Base-by-base conservation (phyloP, 2,113 vertebrate genomes). In the Prunella himalayana region DNA sequence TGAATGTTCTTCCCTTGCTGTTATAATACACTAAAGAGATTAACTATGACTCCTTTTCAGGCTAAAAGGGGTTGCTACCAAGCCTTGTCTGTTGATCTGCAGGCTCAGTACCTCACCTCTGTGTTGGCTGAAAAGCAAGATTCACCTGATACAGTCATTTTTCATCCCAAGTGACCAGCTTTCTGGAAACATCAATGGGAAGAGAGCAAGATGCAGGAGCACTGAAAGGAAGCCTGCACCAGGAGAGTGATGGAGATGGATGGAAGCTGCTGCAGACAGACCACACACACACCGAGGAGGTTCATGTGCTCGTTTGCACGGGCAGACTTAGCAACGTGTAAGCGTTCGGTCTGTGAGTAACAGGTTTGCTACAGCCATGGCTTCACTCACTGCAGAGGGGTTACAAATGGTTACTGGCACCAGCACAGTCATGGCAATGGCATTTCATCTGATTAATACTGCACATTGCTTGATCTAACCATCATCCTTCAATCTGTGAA, bases 241-340 rank as follows among this genome's bases (percentile, higher is more conserved):
- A 54, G 49, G 13, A 14, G 44, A 37, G n/a, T 14, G 75, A 72
- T 19, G 41, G 57, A 90, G 57, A 82, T 25, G 30, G 75, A 64
- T 18, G 27, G 49, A 86, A 39, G 59, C 12, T 65, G 28, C 50
- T 60, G 27, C n/a, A 69, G 54, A 69, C 50, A 80, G 57, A 54
- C 6, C 47, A 30, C 37, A 11, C 37, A 11, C 35, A 60, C 57
- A 42, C 37, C 77, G 27, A 73, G 31, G 14, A 14, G 33, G n/a
- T 17, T 84, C 19, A 84, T 0, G 0, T 25, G 25, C 35, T 39
- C 4, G 3, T 63, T 35, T 82, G 42, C 54, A 57, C 0, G 0
- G 51, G 64, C 65, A 71, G 39, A 31, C 4, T 1, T 18, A 33
- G 23, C 33, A 31, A 25, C 0, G 6, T 23, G 9, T 6, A 13